Base-by-base conservation (phyloP, 1,140 invertebrate genomes). In the Paralvinella palmiformis region DNA sequence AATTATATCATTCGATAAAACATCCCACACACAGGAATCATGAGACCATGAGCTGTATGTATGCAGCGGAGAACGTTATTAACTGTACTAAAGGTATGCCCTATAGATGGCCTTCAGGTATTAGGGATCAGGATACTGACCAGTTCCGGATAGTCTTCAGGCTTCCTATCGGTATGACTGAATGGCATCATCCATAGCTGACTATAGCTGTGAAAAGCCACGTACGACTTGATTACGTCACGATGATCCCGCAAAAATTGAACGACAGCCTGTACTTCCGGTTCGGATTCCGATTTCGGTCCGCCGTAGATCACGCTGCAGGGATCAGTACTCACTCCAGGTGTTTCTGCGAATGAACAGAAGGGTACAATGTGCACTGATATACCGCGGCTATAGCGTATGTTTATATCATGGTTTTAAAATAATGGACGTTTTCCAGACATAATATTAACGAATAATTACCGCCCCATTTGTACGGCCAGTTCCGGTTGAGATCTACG, bases 191-290 rank as follows among this genome's bases (percentile, higher is more conserved):
- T 67, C 72, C 73, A 75, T 29, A 84, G 77, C 71, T 75, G 73
- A 2, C 36, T 41, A 36, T 41, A 60, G 58, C 36, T 45, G 35
- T 60, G 58, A 36, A 41, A 60, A 24, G 33, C 22, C 24, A 60
- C 41, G 35, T 35, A 35, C 24, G 58, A 32, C 69, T 87, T 86
- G 5, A 87, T 79, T 3, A 83, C 68, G 75, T 80, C 29, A n/a
- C 33, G 29, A 41, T 13, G 50, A 32, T 37, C n/a, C 6, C 13
- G 24, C 6, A 60, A 36, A 24, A 60, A 60, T 5, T 20, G 74
- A 72, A 15, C 66, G 53, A 75, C 63, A 15, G 76, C 76, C 24
- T 65, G 35, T 6, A 69, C 73, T 60, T 81, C 79, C 1, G 68
- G 73, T 63, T 81, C 79, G 0, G 79, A 81, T 53, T 77, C 73